Evolutionary conservation across 2,797 vertebrate species (phyloP), one percentile per base, ranked within the genome.

Genomic region (Ara ararauna): DNA sequence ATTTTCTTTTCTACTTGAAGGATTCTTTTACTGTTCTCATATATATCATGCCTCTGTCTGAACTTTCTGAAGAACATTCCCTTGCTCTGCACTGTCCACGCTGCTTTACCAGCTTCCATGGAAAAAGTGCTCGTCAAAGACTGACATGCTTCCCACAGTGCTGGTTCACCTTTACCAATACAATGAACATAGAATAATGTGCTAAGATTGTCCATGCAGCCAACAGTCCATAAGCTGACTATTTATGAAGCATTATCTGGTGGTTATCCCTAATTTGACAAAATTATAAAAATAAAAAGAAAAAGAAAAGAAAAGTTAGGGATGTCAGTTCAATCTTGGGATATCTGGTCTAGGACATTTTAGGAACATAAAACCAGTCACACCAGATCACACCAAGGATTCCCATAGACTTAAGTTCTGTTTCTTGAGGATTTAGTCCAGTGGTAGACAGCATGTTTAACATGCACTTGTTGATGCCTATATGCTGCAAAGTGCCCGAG

Each of bases 11-110:
- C 34, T 42, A 60, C 22, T 13, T 67, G 54, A 75, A 96, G 86
- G 18, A 72, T 47, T 82, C 11, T 72, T 83, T 53, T 27, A n/a
- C 11, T 73, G 29, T 56, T 92, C 6, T 27, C 9, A 24, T 47
- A 53, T 29, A 9, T 48, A 44, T 72, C 40, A n/a, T 53, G 29
- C 7, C 34, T 68, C 77, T 77, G 27, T 40, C 32, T 76, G 67
- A 91, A 72, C 15, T 17, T 51, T 60, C 47, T 26, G 38, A 84
- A 90, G 83, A 81, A 56, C 26, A 45, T 44, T 87, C 26, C 21
- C 42, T 45, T 87, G 45, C 62, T 89, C 30, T 0, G 0, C 44
- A 4, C 24, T 54, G 67, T 73, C 51, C n/a, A n/a, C 0, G 1
- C 47, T n/a, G 36, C 36, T 48, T 73, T 40, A 89, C 60, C 1